Conservation (phyloP, 2,888 invertebrate genomes). For the Lissonota sp. region DNA sequence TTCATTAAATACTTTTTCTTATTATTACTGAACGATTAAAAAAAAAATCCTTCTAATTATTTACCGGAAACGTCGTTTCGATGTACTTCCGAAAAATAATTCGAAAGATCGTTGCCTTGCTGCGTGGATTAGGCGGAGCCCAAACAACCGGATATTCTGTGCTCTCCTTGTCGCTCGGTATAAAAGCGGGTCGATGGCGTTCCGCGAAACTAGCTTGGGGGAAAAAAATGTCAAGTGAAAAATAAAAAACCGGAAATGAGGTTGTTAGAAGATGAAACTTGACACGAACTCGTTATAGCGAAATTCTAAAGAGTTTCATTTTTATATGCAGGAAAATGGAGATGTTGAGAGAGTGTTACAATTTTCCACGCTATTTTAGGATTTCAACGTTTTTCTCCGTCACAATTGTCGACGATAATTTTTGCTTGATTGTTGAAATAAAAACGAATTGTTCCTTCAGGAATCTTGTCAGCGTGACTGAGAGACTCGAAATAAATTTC, state of each 20-base stretch:
- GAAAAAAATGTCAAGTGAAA: neutral
- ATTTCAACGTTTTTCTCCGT: neutral
- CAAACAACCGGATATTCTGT: constrained; percentile 76
- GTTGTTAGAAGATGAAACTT: constrained; percentile 24
- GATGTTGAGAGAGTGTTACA: neutral
- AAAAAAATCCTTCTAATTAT: constrained; percentile 7
- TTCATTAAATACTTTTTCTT: constrained; percentile 14
- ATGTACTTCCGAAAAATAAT: constrained; percentile 79
- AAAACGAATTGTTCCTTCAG: neutral
- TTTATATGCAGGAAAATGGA: constrained; percentile 2
- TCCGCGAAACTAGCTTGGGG: constrained; percentile 73
- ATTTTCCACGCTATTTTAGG: neutral
- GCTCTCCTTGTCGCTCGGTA: constrained; percentile 71
- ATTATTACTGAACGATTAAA: constrained; percentile 8
- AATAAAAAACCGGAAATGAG: constrained; percentile 19
- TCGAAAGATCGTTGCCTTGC: constrained; percentile 77
- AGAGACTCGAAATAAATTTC: too few species aligned
- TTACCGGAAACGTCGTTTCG: constrained; percentile 77
- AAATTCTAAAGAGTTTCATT: constrained; percentile 24
- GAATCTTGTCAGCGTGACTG: neutral
- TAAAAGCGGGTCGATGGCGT: constrained; percentile 75
- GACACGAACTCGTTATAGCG: constrained; percentile 33
- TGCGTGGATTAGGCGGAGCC: constrained; percentile 78
- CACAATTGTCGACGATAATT: neutral
- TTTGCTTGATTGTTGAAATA: neutral